These are phyloP conservation scores for Himantopus leucocephalus DNA, from an alignment of 2,113 vertebrate species.

Conservation along the genomic window DNA sequence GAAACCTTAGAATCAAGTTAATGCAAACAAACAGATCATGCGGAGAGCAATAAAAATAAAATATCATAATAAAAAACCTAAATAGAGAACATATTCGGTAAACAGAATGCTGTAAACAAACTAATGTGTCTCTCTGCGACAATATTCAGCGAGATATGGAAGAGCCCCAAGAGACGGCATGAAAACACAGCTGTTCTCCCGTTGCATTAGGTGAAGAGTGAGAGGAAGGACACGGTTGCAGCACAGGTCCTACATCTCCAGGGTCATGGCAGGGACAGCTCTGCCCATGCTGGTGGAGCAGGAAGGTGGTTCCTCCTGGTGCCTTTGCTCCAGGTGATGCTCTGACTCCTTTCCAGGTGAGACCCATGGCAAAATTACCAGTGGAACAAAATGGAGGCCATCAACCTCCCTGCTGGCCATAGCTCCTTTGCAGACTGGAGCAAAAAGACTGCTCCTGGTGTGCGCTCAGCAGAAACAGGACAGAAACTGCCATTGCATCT, in stretches of 20 bases:
- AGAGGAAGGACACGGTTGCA: background rate
- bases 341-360: background rate
- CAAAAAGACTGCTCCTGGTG: no score
- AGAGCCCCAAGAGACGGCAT: conserved; percentile 38
- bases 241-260: fast-evolving
- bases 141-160: background rate
- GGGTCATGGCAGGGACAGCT: background rate
- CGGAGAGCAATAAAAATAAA: conserved; percentile 60
- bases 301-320: background rate
- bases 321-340: background rate
- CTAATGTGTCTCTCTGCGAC: conserved; percentile 19
- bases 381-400: background rate
- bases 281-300: fast-evolving
- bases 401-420: no score
- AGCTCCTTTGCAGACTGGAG: background rate
- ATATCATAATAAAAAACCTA: conserved; percentile 56
- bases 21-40: conserved; percentile 66
- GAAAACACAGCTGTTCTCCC: conserved; percentile 53
- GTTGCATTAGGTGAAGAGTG: background rate
- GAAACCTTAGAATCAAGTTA: conserved; percentile 42
- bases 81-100: conserved; percentile 16
- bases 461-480: background rate
- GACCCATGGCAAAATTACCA: background rate
- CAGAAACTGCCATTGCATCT: background rate
- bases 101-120: conserved; percentile 59